Evolutionary conservation across 2,113 vertebrate genomes (phyloP).

Genomic region (Leptodactylus fuscus): DNA sequence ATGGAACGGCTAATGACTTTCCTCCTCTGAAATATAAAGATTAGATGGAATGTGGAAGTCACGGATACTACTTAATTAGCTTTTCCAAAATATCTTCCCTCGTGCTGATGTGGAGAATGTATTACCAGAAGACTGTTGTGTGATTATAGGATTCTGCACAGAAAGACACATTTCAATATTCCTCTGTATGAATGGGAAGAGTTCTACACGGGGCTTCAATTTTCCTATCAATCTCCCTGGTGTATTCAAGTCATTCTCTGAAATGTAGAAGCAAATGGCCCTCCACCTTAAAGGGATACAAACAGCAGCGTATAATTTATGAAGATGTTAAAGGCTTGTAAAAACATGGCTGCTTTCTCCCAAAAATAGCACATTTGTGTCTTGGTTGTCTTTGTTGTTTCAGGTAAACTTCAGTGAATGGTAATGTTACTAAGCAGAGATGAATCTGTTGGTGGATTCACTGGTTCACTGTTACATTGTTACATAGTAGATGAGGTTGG

Average conservation of each 20-base stretch:
- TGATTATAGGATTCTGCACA: constrained; percentile 21
- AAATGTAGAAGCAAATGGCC: not conserved
- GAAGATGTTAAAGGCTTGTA: too few relatives aligned
- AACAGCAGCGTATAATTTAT: not conserved
- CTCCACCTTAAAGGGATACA: not conserved
- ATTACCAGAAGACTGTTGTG: constrained; percentile 42
- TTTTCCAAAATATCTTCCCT: constrained; percentile 41
- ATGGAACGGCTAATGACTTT: constrained; percentile 21
- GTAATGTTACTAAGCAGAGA: too few relatives aligned
- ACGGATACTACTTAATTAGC: constrained; percentile 28
- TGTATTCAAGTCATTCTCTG: not conserved
- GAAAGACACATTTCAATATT: constrained; percentile 30
- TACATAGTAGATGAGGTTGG: too few relatives aligned
- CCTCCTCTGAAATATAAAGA: fast-evolving
- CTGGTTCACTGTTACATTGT: too few relatives aligned
- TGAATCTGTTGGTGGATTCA: too few relatives aligned
- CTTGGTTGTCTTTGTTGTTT: too few relatives aligned
- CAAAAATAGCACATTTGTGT: too few relatives aligned
- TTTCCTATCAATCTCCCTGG: constrained; percentile 13
- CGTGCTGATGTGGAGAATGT: constrained; percentile 41
- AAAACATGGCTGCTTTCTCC: not conserved
- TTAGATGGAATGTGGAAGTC: constrained; percentile 37
- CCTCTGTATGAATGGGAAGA: not conserved
- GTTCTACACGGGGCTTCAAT: not conserved
- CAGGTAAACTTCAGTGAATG: too few relatives aligned